Evolutionary conservation across 2,888 invertebrate species (phyloP).

Genomic region (Lamproptera curius): DNA sequence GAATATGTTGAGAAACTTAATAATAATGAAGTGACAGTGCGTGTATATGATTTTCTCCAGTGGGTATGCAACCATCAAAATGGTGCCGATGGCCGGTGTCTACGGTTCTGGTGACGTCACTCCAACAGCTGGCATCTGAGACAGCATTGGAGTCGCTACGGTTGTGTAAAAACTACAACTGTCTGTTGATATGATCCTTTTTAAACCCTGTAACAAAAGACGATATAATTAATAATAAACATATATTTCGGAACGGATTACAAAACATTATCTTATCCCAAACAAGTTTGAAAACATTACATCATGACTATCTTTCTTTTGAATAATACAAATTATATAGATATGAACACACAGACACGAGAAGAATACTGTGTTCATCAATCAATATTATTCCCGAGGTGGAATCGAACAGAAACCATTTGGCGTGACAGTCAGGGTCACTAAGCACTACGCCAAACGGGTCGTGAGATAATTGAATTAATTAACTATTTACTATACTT

Average conservation of each 20-base stretch:
- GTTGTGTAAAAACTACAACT: conserved; percentile 45
- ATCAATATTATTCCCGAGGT: neutral
- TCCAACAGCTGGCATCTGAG: conserved; percentile 45
- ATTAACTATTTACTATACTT: too few relatives aligned
- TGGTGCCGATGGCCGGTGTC: conserved; percentile 42
- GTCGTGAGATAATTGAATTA: too few relatives aligned
- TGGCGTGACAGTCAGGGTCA: too few relatives aligned
- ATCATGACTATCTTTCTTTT: neutral
- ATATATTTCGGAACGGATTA: neutral
- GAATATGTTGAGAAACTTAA: conserved; percentile 74
- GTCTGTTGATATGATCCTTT: conserved; percentile 41
- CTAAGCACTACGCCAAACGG: too few relatives aligned
- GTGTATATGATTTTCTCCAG: conserved; percentile 68
- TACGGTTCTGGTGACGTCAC: conserved; percentile 46
- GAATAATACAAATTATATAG: neutral
- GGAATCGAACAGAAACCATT: neutral
- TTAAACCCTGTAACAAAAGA: conserved; percentile 64
- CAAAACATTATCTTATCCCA: too few relatives aligned
- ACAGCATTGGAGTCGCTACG: conserved; percentile 53
- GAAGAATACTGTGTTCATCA: too few relatives aligned
- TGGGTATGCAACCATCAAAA: conserved; percentile 67
- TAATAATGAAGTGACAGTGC: conserved; percentile 77
- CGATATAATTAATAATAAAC: neutral
- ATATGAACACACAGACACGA: too few relatives aligned
- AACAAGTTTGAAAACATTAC: too few relatives aligned